Evolutionary conservation across 2,113 vertebrate species (phyloP), one percentile per base, ranked within the genome.

Genomic region (Nibea coibor): DNA sequence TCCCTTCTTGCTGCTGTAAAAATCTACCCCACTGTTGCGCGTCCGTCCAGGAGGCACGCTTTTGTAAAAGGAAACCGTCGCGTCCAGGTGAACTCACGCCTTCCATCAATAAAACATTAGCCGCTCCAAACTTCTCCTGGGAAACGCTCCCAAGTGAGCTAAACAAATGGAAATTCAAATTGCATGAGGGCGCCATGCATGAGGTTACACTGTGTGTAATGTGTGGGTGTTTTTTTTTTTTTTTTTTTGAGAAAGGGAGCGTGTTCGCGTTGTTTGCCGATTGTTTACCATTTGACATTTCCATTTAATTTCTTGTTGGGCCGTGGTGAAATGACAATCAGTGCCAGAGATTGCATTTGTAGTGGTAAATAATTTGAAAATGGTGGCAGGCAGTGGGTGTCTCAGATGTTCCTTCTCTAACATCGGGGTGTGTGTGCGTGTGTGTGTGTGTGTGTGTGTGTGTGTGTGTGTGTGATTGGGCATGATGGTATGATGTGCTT

Each of bases 101-200:
- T 73, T 22, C 63, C 84, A 86, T 90, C 85, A 89, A 92, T 93
- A 94, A 94, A 88, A 91, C 83, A 91, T 90, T 35, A 89, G 73
- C 62, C 2, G 59, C 78, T 87, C 83, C 79, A 82, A 90, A 83
- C 79, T 82, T 87, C 91, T 87, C 88, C 77, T 65, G 88, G 82
- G 90, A 91, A 78, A 35, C 42, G 5, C 19, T 53, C 35, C 82
- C 66, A 84, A 82, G 73, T 80, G 78, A 85, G 83, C 81, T 83
- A 80, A 89, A 91, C 73, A 91, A 94, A 93, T 92, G 81, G 84
- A 93, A 91, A 93, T 92, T 91, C 84, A 93, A 92, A 91, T 91
- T 93, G 86, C 76, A 93, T 82, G 87, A 93, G 77, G 83, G 63
- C 11, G 31, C 20, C 28, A 51, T 57, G 68, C 64, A 82, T 81